phyloP scores from a whole-genome alignment of 2,797 vertebrate species.

The Sitta carolinensis region DNA sequence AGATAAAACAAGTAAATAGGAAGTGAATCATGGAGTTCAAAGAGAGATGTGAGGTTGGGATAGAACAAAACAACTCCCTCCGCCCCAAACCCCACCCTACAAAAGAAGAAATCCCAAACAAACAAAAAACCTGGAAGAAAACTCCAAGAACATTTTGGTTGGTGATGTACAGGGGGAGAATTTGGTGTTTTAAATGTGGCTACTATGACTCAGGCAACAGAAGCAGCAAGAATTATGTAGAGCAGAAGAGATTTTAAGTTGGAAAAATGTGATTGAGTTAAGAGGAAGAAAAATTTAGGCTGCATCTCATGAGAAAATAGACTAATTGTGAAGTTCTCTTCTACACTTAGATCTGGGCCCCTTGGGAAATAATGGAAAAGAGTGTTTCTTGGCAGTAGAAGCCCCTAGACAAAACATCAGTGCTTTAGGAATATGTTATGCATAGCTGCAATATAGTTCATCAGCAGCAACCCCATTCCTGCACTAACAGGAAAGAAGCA shows the following conservation, averaged over 20 bases:
- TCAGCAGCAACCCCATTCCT: not conserved
- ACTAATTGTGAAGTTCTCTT: slow-evolving; percentile 61
- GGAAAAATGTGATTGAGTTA: slow-evolving; percentile 48
- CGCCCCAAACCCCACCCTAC: not conserved
- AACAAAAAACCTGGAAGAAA: not conserved
- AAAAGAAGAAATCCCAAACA: not conserved
- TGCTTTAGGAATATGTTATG: slow-evolving; percentile 31
- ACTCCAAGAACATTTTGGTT: not conserved
- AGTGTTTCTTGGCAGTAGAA: not conserved
- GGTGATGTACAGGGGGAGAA: not conserved
- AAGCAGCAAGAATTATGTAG: slow-evolving; percentile 25
- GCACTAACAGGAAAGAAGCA: not conserved
- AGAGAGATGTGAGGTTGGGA: not conserved
- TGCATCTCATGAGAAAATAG: slow-evolving; percentile 60
- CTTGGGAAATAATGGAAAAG: slow-evolving; percentile 48
- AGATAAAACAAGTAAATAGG: not conserved
- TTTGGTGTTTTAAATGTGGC: not conserved
- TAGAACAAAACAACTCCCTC: not conserved
- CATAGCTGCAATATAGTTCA: slow-evolving; percentile 27
- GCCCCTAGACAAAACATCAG: slow-evolving; percentile 37
- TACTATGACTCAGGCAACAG: not conserved
- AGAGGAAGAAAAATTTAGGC: slow-evolving; percentile 62
- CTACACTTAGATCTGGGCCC: slow-evolving; percentile 23
- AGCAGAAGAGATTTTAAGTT: slow-evolving; percentile 51
- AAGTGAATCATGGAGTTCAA: not conserved